phyloP scores from a whole-genome alignment of 2,113 vertebrate genomes.

The Eonycteris spelaea region DNA sequence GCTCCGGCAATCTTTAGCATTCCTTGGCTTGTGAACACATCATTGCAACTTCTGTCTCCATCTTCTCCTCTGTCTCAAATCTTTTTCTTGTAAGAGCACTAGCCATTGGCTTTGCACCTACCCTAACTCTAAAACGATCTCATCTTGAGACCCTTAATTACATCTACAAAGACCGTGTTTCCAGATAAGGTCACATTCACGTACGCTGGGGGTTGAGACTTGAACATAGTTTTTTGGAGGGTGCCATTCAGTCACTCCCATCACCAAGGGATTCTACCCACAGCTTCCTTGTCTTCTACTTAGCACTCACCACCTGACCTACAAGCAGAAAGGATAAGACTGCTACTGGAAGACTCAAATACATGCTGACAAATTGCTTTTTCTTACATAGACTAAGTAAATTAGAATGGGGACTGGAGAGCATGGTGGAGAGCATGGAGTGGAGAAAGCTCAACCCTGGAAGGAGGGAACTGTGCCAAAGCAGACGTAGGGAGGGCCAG shows the following conservation, averaged over 20 bases:
- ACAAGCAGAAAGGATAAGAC: neutral
- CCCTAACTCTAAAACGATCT: neutral
- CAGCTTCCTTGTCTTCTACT: neutral
- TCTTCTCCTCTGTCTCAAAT: neutral
- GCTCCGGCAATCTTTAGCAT: accelerated
- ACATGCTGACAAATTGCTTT: neutral
- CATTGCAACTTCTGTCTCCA: neutral
- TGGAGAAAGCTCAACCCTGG: neutral
- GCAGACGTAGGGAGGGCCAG: neutral
- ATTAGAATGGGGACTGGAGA: neutral
- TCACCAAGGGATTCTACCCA: neutral
- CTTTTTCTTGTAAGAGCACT: neutral
- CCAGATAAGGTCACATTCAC: neutral
- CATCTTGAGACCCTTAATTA: neutral
- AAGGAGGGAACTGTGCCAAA: neutral
- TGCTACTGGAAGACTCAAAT: neutral
- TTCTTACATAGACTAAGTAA: neutral
- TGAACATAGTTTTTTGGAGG: neutral
- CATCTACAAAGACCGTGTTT: neutral
- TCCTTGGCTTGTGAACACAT: neutral
- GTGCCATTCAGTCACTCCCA: neutral
- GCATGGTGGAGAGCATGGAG: neutral
- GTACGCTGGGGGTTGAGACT: neutral
- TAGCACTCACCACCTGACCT: neutral
- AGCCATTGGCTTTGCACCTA: neutral